These are phyloP conservation scores for Microdon myrmicae DNA, from an alignment of 2,888 invertebrate species.

Conservation along the genomic window DNA sequence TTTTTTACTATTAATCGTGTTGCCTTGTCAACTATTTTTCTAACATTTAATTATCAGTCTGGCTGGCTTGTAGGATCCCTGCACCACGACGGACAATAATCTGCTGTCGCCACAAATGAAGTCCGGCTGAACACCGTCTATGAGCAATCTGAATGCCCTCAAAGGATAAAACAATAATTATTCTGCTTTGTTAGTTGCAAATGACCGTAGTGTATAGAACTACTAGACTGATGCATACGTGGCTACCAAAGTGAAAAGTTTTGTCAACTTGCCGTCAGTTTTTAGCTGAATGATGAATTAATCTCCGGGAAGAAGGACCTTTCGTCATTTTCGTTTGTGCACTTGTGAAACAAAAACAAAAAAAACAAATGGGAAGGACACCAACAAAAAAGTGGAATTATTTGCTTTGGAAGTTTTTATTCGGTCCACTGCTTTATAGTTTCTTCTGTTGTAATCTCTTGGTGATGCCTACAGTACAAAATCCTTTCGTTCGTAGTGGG, in stretches of 20 bases:
- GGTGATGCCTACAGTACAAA: slow-evolving; percentile 21
- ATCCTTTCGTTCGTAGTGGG: slow-evolving; percentile 20
- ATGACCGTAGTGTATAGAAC: slow-evolving; percentile 4
- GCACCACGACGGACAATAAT: too few species aligned
- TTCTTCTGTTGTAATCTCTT: slow-evolving; percentile 37
- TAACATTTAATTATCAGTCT: too few species aligned
- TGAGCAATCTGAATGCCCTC: slow-evolving; percentile 2
- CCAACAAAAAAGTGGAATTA: slow-evolving; percentile 34
- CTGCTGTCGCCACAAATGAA: slow-evolving; percentile 6
- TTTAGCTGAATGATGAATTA: slow-evolving; percentile 36
- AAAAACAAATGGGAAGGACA: slow-evolving; percentile 5
- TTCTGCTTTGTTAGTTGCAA: slow-evolving; percentile 26
- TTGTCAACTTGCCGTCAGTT: slow-evolving; percentile 8
- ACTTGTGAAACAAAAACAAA: slow-evolving; percentile 1
- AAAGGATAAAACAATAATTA: slow-evolving; percentile 23
- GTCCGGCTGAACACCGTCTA: background rate
- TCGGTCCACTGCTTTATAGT: background rate
- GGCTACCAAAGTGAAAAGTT: background rate
- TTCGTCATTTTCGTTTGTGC: slow-evolving; percentile 21
- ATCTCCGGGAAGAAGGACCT: slow-evolving; percentile 29
- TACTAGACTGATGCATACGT: background rate
- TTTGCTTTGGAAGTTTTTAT: slow-evolving; percentile 28
- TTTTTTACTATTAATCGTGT: too few species aligned
- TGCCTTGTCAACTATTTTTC: too few species aligned
- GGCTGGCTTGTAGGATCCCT: too few species aligned